Percentiles rank a stretch among this genome's conserved stretches.
phyloP scores from a whole-genome alignment of 2,113 vertebrate species.

The Furnarius figulus region DNA sequence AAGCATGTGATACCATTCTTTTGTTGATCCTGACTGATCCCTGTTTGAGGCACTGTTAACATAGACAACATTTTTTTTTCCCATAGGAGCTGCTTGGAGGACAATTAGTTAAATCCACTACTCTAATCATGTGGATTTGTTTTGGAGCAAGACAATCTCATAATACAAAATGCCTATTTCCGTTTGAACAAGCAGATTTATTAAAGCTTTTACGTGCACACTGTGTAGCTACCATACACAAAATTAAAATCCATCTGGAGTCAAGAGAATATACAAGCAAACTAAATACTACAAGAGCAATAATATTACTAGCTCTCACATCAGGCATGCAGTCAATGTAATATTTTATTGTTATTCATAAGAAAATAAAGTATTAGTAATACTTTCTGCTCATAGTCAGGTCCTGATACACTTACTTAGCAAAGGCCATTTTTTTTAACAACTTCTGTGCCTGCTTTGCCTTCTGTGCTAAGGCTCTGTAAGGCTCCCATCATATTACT shows the following conservation, averaged over 20 bases:
- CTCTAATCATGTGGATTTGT: slow-evolving; percentile 61
- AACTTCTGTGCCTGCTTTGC: not conserved
- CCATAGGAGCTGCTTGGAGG: slow-evolving; percentile 43
- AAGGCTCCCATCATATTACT: too few relatives aligned
- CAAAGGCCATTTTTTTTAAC: not conserved
- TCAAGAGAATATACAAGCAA: slow-evolving; percentile 59
- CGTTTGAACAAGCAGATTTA: slow-evolving; percentile 66
- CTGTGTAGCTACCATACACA: slow-evolving; percentile 30
- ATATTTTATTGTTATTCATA: slow-evolving; percentile 61
- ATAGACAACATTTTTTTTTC: slow-evolving; percentile 45
- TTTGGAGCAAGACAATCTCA: slow-evolving; percentile 52
- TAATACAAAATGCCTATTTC: slow-evolving; percentile 61
- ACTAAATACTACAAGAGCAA: slow-evolving; percentile 50
- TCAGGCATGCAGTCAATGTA: slow-evolving; percentile 9
- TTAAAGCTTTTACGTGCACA: slow-evolving; percentile 31
- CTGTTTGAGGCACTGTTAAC: slow-evolving; percentile 39
- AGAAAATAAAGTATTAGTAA: slow-evolving; percentile 38
- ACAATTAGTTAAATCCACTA: slow-evolving; percentile 69
- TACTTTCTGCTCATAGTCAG: not conserved
- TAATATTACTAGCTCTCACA: slow-evolving; percentile 24
- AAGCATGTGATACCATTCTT: not conserved
- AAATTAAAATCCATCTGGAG: slow-evolving; percentile 65
- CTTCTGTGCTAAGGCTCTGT: not conserved
- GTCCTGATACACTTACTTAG: not conserved
- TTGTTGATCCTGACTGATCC: slow-evolving; percentile 45